Conservation (phyloP, 2,797 vertebrate species). For the Enteromius argenteus region DNA sequence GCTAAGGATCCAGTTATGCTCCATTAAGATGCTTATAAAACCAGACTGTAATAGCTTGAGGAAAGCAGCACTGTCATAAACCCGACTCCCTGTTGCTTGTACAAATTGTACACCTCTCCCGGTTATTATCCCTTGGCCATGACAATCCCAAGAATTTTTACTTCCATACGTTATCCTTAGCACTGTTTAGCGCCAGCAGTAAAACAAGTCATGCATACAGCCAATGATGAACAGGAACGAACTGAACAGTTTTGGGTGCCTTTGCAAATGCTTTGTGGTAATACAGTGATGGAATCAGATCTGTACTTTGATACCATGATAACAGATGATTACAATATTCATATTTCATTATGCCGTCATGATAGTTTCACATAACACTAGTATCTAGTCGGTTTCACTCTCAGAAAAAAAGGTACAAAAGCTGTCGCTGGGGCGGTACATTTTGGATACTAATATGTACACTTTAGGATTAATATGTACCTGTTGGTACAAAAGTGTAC, state of each 20-base stretch:
- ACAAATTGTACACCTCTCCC: slow-evolving; percentile 73
- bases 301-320: not conserved
- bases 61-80: slow-evolving; percentile 78
- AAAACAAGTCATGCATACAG: not conserved
- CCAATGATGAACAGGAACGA: not conserved
- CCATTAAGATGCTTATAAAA: slow-evolving; percentile 72
- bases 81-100: slow-evolving; percentile 66
- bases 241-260: not conserved
- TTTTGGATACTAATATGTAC: too few relatives aligned
- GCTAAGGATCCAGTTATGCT: slow-evolving; percentile 57
- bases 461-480: too few relatives aligned
- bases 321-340: slow-evolving; percentile 2
- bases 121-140: slow-evolving; percentile 58
- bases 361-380: not conserved
- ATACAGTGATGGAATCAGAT: not conserved
- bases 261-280: not conserved
- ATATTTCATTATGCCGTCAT: not conserved
- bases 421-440: too few relatives aligned
- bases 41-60: slow-evolving; percentile 66
- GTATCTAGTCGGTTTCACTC: not conserved
- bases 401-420: too few relatives aligned
- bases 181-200: not conserved
- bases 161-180: slow-evolving; percentile 16
- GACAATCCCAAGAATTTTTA: slow-evolving; percentile 30
- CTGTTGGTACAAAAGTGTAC: too few relatives aligned